Conservation (phyloP, 2,888 invertebrate species). For the Andrena hattorfiana region DNA sequence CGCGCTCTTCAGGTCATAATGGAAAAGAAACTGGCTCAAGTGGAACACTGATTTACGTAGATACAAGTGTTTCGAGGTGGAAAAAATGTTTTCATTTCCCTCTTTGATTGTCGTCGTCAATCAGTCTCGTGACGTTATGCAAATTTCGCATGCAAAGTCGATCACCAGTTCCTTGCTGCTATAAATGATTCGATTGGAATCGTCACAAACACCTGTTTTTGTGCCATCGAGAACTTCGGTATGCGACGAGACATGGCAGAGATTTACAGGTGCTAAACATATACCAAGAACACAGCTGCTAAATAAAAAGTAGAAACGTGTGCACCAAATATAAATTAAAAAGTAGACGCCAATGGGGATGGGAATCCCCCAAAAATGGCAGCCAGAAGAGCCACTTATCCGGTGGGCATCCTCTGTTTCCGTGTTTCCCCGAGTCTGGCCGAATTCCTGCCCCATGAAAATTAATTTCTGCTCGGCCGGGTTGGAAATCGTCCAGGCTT, state of each 20-base stretch:
- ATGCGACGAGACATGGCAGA: too few relatives aligned
- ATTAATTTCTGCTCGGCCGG: constrained; percentile 55
- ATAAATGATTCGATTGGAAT: constrained; percentile 17
- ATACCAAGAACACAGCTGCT: too few relatives aligned
- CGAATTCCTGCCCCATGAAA: constrained; percentile 41
- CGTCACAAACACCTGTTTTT: constrained; percentile 9
- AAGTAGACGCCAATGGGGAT: too few relatives aligned
- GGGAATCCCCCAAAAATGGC: background rate
- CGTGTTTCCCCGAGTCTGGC: constrained; percentile 2
- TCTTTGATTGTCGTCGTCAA: constrained; percentile 7
- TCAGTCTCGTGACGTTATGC: background rate
- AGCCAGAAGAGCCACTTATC: background rate
- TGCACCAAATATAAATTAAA: too few relatives aligned
- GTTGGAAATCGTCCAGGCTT: constrained; percentile 57
- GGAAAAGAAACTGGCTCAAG: too few relatives aligned
- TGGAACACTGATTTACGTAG: too few relatives aligned
- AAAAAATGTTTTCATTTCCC: background rate
- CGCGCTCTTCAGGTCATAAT: too few relatives aligned
- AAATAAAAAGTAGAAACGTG: too few relatives aligned
- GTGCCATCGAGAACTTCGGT: background rate
- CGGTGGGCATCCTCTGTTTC: constrained; percentile 4
- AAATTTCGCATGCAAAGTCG: constrained; percentile 25
- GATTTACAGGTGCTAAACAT: too few relatives aligned
- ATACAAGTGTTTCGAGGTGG: too few relatives aligned
- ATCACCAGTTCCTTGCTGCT: constrained; percentile 9